phyloP scores from a whole-genome alignment of 2,888 invertebrate species.

The Neoscelio sp. region DNA sequence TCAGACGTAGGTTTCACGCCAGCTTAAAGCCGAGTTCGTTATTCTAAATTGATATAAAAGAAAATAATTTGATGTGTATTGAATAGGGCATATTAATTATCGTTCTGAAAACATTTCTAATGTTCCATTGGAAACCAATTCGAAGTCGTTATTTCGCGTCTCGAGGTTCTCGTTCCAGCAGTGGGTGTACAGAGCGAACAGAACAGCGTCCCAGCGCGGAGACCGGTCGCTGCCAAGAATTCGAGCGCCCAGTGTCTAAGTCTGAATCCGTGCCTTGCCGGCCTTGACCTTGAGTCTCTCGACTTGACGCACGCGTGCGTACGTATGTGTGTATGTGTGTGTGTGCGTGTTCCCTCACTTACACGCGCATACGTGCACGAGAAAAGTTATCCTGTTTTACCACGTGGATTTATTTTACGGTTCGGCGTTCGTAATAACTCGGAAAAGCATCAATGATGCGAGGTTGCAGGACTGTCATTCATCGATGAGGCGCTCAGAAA shows the following conservation, averaged over 20 bases:
- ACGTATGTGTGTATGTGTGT: background rate
- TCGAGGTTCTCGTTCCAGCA: conserved; percentile 44
- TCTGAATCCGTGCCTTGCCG: conserved; percentile 56
- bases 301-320: conserved; percentile 38
- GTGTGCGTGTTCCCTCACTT: background rate
- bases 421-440: conserved; percentile 26
- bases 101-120: too few relatives aligned
- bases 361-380: background rate
- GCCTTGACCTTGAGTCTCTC: conserved; percentile 64
- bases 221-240: conserved; percentile 63
- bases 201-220: conserved; percentile 26
- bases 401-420: conserved; percentile 57
- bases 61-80: too few relatives aligned
- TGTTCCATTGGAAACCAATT: conserved; percentile 20
- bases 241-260: conserved; percentile 63
- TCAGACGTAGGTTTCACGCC: too few relatives aligned
- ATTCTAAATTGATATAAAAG: too few relatives aligned
- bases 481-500: conserved; percentile 41
- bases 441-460: conserved; percentile 48
- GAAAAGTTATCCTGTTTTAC: conserved; percentile 41
- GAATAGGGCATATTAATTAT: too few relatives aligned
- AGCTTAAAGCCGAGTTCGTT: too few relatives aligned
- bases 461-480: conserved; percentile 34
- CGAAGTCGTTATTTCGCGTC: conserved; percentile 19
- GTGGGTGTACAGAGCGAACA: conserved; percentile 32